Percentiles rank a stretch among this genome's conserved stretches.
Conservation (phyloP, 2,113 vertebrate species). For the Alectura lathami region DNA sequence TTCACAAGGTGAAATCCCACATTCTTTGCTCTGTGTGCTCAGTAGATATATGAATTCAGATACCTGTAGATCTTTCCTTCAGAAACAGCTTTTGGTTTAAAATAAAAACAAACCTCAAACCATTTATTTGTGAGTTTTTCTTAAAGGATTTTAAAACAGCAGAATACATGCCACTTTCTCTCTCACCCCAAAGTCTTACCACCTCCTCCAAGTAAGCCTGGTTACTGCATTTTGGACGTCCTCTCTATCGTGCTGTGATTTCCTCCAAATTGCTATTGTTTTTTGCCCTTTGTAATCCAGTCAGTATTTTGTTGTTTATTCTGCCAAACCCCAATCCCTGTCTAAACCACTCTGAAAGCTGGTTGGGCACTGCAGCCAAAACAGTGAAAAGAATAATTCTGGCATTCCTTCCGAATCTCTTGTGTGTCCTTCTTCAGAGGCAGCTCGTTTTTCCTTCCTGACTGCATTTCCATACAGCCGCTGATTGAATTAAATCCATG, state of each 20-base stretch:
- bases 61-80: neutral
- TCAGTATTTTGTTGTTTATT: neutral
- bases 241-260: neutral
- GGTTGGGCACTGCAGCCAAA: neutral
- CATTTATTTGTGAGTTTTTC: neutral
- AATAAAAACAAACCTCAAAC: neutral
- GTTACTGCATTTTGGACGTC: neutral
- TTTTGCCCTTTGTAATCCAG: neutral
- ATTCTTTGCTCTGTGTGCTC: neutral
- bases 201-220: neutral
- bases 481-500: neutral
- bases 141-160: neutral
- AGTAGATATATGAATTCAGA: neutral
- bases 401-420: neutral
- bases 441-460: neutral
- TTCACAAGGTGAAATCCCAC: neutral
- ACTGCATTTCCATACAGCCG: neutral
- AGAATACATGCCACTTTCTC: neutral
- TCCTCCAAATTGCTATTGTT: neutral
- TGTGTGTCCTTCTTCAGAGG: neutral
- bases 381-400: neutral
- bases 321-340: neutral
- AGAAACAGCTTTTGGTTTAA: neutral
- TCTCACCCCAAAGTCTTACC: neutral
- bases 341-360: neutral